phyloP scores from a whole-genome alignment of 1,140 invertebrate genomes.

The Campoletis sonorensis region DNA sequence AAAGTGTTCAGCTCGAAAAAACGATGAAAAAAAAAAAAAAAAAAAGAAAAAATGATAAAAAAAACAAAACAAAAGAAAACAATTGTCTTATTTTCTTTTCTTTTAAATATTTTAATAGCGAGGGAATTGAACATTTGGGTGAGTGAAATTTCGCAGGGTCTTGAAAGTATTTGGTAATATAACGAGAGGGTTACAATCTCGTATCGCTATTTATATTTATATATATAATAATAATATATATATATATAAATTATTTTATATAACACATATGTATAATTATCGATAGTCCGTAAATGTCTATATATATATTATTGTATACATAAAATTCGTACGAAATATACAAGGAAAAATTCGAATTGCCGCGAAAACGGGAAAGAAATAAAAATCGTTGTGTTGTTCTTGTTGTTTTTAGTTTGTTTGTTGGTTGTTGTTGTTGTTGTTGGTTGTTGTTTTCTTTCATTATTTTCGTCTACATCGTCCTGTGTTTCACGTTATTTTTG shows the following conservation, averaged over 20 bases:
- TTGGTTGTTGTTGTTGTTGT: too few relatives aligned
- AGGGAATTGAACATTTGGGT: neutral
- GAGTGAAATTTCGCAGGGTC: neutral
- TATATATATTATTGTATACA: constrained; percentile 45
- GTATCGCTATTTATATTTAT: constrained; percentile 45
- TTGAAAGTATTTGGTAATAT: neutral
- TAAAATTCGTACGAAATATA: constrained; percentile 63
- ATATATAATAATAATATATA: constrained; percentile 21
- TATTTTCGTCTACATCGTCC: neutral
- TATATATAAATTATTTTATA: constrained; percentile 30
- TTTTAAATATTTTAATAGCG: constrained; percentile 16
- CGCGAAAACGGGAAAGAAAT: constrained; percentile 69
- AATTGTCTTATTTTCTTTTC: neutral
- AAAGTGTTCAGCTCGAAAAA: neutral
- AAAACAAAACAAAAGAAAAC: too few relatives aligned
- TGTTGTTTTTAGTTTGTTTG: too few relatives aligned
- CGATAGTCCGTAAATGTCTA: constrained; percentile 36
- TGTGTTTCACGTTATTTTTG: neutral
- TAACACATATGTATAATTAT: constrained; percentile 47
- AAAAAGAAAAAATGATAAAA: neutral
- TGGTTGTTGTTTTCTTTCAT: too few relatives aligned
- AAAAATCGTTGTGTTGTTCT: constrained; percentile 73
- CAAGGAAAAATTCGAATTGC: constrained; percentile 59
- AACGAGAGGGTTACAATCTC: constrained; percentile 10
- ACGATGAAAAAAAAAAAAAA: neutral